Evolutionary conservation across 2,888 invertebrate genomes (phyloP).

Genomic region (Isotomurus palustris): DNA sequence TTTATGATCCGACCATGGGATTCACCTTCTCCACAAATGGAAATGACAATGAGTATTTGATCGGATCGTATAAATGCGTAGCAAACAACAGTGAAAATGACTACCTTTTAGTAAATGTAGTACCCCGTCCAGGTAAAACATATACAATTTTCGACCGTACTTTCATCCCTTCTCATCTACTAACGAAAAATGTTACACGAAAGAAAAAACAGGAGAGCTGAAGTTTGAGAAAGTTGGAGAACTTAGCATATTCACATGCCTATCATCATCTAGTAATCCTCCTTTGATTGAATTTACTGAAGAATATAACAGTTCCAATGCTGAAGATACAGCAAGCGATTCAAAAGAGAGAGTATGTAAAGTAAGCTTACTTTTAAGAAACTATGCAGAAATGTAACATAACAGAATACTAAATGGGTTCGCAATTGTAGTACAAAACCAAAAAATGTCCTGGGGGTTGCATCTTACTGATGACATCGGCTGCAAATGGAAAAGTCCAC

Average conservation of each 20-base stretch:
- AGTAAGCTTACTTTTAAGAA: conserved; percentile 15
- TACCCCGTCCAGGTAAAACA: conserved; percentile 14
- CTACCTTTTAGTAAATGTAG: conserved; percentile 19
- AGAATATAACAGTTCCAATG: background rate
- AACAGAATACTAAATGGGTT: background rate
- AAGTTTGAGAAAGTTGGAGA: conserved; percentile 35
- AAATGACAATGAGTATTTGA: background rate
- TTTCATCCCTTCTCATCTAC: no score
- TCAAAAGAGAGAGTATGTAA: background rate
- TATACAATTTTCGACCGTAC: no score
- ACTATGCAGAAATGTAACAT: background rate
- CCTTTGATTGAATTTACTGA: conserved; percentile 28
- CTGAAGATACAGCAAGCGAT: background rate
- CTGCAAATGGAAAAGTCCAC: conserved; percentile 19
- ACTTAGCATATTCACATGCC: conserved; percentile 32
- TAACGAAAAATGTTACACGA: no score
- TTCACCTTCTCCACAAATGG: conserved; percentile 12
- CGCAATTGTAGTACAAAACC: background rate
- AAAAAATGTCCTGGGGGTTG: conserved; percentile 26
- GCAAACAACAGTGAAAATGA: conserved; percentile 23
- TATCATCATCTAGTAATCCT: conserved; percentile 15
- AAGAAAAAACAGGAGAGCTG: conserved; percentile 16
- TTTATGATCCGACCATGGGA: conserved; percentile 30
- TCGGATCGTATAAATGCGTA: conserved; percentile 29
- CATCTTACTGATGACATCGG: conserved; percentile 26